Percentiles rank a stretch among this genome's conserved stretches.
phyloP scores from a whole-genome alignment of 1,140 invertebrate genomes.

The Solenopsis fugax region DNA sequence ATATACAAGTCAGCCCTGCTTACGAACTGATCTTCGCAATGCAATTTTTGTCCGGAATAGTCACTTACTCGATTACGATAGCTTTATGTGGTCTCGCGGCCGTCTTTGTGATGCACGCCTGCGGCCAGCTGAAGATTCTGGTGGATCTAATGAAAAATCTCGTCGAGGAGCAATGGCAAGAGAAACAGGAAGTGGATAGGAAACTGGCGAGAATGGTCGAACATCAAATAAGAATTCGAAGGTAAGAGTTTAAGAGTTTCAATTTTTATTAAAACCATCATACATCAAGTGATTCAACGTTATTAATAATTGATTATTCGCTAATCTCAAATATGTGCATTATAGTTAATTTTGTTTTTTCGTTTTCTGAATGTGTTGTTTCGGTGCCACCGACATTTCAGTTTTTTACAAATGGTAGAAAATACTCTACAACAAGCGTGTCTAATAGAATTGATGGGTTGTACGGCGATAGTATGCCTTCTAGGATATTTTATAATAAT shows the following conservation, averaged over 20 bases:
- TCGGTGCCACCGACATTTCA: slow-evolving; percentile 36
- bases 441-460: slow-evolving; percentile 79
- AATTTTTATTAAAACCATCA: background rate
- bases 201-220: slow-evolving; percentile 74
- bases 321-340: background rate
- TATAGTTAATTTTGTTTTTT: slow-evolving; percentile 11
- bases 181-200: slow-evolving; percentile 31
- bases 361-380: background rate
- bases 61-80: slow-evolving; percentile 21
- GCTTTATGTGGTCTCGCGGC: background rate
- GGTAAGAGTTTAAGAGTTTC: background rate
- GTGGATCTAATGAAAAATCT: slow-evolving; percentile 27
- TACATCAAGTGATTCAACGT: background rate
- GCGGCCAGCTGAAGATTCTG: slow-evolving; percentile 28
- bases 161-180: background rate
- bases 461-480: slow-evolving; percentile 78
- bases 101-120: slow-evolving; percentile 46
- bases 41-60: slow-evolving; percentile 22
- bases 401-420: slow-evolving; percentile 74
- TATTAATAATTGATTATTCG: background rate
- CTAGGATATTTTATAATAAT: slow-evolving; percentile 78
- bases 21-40: slow-evolving; percentile 30
- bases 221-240: slow-evolving; percentile 70
- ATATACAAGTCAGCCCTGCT: slow-evolving; percentile 34
- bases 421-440: slow-evolving; percentile 75